Base-by-base conservation (phyloP, 53 echinoderm and acorn worm genomes). In the Antedon mediterranea region DNA sequence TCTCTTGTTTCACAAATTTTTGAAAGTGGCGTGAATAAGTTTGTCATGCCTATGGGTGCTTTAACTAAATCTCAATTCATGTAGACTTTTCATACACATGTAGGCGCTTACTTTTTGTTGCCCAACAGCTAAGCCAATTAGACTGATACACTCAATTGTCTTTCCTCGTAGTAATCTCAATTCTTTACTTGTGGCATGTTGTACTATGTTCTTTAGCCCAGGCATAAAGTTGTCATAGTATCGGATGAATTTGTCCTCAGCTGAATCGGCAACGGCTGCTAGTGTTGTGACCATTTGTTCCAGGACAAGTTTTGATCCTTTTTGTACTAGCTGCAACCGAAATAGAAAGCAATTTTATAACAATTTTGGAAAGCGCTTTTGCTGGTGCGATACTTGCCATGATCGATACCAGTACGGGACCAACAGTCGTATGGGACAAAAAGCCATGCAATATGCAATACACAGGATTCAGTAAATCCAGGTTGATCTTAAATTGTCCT, bases 171-270 rank as follows among this genome's bases (percentile, higher is more conserved):
- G 83, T 76, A 92, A 42, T 71, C 92, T 73, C 0, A 76, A 84
- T 82, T 97, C 97, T 82, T 97, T 92, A 30, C 78, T 78, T 32
- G 79, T 82, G 30, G 95, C 95, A 72, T 92, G 89, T 83, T 97
- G 89, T 75, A 97, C 85, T 34, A 97, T 92, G 78, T 82, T 86
- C 71, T 92, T 97, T 71, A 97, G 84, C 73, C 42, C 92, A 30
- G 97, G 97, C 97, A 97, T 97, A 81, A 97, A 97, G 28, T 75
- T 83, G 84, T 97, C 92, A 79, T 97, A 97, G 90, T 89, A 92
- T 32, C 77, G 79, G 34, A 83, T 78, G 79, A 97, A 97, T 23
- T 92, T 89, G 78, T 97, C 97, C 71, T 97, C 97, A 0, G 90
- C 84, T 0, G 97, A 92, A 74, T 97, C 97, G 0, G 97, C 92